Percentiles rank a stretch among this genome's conserved stretches.
Conservation (phyloP, 2,888 invertebrate species). For the Acanthococcus lagerstroemiae region DNA sequence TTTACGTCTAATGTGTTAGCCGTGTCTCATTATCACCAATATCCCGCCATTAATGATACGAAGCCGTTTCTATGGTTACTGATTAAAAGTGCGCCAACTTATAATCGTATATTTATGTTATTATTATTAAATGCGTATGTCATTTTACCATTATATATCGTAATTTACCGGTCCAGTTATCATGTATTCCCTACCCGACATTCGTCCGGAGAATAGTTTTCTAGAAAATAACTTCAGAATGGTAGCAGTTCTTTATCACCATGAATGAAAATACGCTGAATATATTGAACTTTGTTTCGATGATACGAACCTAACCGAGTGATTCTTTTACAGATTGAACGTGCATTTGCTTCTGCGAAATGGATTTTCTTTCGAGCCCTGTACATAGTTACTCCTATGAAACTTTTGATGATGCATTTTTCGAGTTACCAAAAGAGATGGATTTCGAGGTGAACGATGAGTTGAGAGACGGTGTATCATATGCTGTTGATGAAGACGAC, state of each 20-base stretch:
- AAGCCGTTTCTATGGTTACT: conserved; percentile 31
- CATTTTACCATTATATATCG: no score
- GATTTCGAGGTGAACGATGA: conserved; percentile 12
- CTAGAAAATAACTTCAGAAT: background rate
- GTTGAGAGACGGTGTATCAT: conserved; percentile 10
- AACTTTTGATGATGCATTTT: conserved; percentile 20
- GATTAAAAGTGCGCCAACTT: conserved; percentile 25
- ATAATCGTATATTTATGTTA: background rate
- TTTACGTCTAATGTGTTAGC: background rate
- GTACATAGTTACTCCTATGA: conserved; percentile 13
- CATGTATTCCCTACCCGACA: no score
- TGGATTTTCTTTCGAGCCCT: conserved; percentile 23
- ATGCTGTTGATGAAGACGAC: conserved; percentile 7
- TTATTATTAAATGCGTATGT: background rate
- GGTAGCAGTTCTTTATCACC: no score
- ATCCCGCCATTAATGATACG: conserved; percentile 29
- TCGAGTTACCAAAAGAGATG: conserved; percentile 27
- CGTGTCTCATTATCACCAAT: conserved; percentile 22
- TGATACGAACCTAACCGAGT: no score
- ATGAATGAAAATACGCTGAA: no score
- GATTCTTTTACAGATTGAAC: background rate
- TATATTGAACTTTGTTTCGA: background rate
- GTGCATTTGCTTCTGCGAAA: no score
- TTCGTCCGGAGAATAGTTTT: background rate
- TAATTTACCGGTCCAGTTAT: background rate